phyloP scores from a whole-genome alignment of 2,113 vertebrate species.

The Hippocampus mohnikei region DNA sequence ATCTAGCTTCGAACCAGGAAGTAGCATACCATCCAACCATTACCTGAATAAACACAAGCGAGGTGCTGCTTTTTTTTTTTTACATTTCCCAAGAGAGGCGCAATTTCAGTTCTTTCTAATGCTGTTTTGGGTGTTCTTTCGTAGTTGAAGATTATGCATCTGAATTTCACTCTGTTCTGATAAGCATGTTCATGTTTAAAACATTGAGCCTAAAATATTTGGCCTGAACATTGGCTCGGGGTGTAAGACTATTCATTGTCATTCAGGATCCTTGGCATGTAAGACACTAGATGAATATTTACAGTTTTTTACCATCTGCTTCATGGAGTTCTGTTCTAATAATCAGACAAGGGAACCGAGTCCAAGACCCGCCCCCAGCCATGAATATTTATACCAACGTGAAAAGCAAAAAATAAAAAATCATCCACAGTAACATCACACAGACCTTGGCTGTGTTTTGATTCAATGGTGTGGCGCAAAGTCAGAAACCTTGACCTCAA shows the following conservation, averaged over 20 bases:
- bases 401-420: not conserved
- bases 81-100: not conserved
- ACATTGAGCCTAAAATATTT: not conserved
- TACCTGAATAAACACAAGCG: not conserved
- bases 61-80: not conserved
- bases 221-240: not conserved
- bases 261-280: slow-evolving; percentile 1
- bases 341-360: slow-evolving; percentile 21
- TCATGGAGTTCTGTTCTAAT: slow-evolving; percentile 3
- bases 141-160: not conserved
- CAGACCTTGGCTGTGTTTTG: slow-evolving; percentile 23
- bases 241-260: not conserved
- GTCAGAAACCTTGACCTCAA: slow-evolving; percentile 36
- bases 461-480: slow-evolving; percentile 22
- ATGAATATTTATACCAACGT: slow-evolving; percentile 46
- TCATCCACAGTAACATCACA: slow-evolving; percentile 21
- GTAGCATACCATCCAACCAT: not conserved
- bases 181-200: not conserved
- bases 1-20: not conserved
- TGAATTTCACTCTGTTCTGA: not conserved
- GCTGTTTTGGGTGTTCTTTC: not conserved
- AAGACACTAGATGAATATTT: slow-evolving; percentile 20
- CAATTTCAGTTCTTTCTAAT: not conserved
- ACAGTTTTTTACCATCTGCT: slow-evolving; percentile 14
- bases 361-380: not conserved